Evolutionary conservation across 2,888 invertebrate species (phyloP).

Genomic region (Nesidiocoris tenuis): DNA sequence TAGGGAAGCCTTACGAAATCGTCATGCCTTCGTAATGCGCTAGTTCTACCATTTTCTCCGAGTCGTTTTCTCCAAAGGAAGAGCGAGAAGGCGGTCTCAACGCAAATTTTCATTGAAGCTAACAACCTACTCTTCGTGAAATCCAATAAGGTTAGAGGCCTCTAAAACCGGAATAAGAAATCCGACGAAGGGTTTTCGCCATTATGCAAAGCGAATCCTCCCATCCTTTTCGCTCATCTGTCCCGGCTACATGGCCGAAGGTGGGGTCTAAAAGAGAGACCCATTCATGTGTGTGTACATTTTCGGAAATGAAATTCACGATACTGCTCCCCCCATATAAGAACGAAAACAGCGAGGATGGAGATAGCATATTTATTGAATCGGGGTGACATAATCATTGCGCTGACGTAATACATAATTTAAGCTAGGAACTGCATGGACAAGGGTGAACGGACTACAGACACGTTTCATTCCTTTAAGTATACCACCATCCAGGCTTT

Average conservation of each 20-base stretch:
- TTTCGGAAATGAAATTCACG: neutral
- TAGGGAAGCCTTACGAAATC: neutral
- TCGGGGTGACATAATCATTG: no score
- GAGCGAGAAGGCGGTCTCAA: neutral
- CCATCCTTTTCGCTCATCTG: neutral
- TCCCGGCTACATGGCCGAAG: neutral
- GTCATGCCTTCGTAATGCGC: neutral
- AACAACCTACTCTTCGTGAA: neutral
- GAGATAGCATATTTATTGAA: no score
- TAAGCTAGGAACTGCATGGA: no score
- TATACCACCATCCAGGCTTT: no score
- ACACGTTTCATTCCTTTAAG: no score
- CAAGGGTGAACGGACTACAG: no score
- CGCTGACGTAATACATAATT: no score
- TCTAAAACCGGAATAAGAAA: constrained; percentile 4
- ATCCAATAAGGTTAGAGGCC: neutral
- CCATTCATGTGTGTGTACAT: neutral
- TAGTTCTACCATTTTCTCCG: neutral
- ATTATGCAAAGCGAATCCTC: constrained; percentile 15
- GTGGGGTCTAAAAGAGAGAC: neutral
- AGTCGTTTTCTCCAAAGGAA: neutral
- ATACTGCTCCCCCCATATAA: no score
- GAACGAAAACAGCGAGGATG: no score
- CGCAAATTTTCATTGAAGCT: neutral
- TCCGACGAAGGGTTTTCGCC: neutral